Conservation (phyloP, 2,888 invertebrate genomes). For the Sarcophaga rosellei region DNA sequence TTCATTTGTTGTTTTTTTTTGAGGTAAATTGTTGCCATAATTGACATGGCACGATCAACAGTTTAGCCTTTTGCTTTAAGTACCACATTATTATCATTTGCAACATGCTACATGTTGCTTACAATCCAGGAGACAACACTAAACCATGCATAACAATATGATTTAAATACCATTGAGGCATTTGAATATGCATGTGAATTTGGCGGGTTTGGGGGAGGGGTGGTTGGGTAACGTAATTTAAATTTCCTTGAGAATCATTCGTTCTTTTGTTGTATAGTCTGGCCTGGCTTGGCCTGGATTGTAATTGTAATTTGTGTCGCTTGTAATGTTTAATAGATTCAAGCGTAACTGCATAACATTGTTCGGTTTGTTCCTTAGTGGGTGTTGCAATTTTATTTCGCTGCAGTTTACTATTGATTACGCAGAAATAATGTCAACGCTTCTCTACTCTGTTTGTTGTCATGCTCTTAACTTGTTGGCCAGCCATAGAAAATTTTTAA, state of each 20-base stretch:
- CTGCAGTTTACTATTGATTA: slow-evolving; percentile 43
- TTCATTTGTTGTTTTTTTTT: slow-evolving; percentile 40
- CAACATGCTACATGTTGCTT: slow-evolving; percentile 47
- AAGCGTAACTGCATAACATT: neutral
- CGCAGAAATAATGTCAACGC: slow-evolving; percentile 53
- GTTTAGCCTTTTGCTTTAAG: slow-evolving; percentile 63
- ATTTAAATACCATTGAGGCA: slow-evolving; percentile 26
- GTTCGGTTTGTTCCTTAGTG: neutral
- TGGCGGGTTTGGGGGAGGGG: neutral
- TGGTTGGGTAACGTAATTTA: neutral
- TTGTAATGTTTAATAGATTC: neutral
- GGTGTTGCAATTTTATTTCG: slow-evolving; percentile 44
- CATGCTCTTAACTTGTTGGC: neutral
- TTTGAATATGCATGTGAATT: slow-evolving; percentile 52
- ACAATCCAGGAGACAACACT: neutral
- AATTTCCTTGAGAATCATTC: slow-evolving; percentile 9
- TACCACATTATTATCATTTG: slow-evolving; percentile 46
- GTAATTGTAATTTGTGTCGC: slow-evolving; percentile 57
- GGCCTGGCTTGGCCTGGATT: slow-evolving; percentile 10
- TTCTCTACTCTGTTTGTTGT: slow-evolving; percentile 32
- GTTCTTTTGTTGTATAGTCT: slow-evolving; percentile 2
- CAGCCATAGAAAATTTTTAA: slow-evolving; percentile 26
- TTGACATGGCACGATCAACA: slow-evolving; percentile 68
- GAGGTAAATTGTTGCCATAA: slow-evolving; percentile 63
- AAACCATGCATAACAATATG: slow-evolving; percentile 1